phyloP scores from a whole-genome alignment of 2,113 vertebrate genomes.

The Lampris megalopsis region DNA sequence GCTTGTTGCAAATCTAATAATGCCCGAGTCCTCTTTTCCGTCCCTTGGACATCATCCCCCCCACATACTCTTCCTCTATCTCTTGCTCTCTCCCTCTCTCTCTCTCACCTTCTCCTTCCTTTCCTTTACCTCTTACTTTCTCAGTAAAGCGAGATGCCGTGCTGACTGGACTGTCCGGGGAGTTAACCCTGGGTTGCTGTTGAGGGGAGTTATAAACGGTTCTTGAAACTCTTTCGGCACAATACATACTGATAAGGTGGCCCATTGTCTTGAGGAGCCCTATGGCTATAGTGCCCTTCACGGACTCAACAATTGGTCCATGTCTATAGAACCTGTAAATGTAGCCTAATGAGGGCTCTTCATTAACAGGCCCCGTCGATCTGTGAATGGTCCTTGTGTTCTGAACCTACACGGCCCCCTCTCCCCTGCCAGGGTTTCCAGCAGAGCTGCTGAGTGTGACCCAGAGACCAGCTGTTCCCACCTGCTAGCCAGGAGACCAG shows the following conservation, averaged over 20 bases:
- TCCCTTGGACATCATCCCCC: conserved; percentile 53
- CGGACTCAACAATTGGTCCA: conserved; percentile 53
- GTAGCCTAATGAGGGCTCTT: conserved; percentile 71
- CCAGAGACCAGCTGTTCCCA: conserved; percentile 83
- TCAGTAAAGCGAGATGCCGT: conserved; percentile 49
- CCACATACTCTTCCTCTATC: conserved; percentile 4
- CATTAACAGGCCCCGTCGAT: conserved; percentile 57
- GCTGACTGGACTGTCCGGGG: conserved; percentile 10
- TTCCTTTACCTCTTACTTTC: conserved; percentile 37
- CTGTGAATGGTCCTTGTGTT: conserved; percentile 59
- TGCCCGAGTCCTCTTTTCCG: conserved; percentile 65
- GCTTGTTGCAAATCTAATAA: conserved; percentile 85
- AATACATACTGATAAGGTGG: conserved; percentile 52
- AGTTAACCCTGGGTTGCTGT: conserved; percentile 23
- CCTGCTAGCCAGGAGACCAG: conserved; percentile 74
- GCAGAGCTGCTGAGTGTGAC: conserved; percentile 39
- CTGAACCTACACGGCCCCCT: conserved; percentile 46
- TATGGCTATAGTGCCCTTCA: conserved; percentile 22
- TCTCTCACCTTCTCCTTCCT: conserved; percentile 34
- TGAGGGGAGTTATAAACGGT: conserved; percentile 4
- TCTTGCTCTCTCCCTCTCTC: conserved; percentile 48
- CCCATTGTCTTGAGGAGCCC: conserved; percentile 40
- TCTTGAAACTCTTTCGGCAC: background rate
- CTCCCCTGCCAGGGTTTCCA: conserved; percentile 62
- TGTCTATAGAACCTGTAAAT: conserved; percentile 66